These are phyloP conservation scores for Pseudochromis fuscus DNA, from an alignment of 2,797 vertebrate genomes.

Conservation along the genomic window DNA sequence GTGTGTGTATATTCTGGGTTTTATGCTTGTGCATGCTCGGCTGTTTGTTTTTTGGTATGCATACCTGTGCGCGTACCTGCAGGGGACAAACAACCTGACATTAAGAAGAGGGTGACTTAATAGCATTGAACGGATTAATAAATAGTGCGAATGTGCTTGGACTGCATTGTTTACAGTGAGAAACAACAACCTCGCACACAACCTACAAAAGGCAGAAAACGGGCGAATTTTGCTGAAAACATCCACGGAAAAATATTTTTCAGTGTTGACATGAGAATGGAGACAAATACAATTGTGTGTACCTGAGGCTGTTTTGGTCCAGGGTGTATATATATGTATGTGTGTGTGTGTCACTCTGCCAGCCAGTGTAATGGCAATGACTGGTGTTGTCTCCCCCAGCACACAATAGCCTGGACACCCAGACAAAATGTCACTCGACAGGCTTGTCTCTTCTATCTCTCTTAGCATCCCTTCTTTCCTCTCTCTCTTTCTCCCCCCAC, in stretches of 20 bases:
- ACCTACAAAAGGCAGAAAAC: conserved; percentile 13
- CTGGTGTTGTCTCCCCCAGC: conserved; percentile 67
- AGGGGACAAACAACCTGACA: conserved; percentile 46
- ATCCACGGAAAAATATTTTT: conserved; percentile 35
- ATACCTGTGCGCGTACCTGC: conserved; percentile 21
- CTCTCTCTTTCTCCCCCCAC: conserved; percentile 5
- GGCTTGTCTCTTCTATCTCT: conserved; percentile 51
- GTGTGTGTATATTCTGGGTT: conserved; percentile 24
- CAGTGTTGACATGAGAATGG: conserved; percentile 29
- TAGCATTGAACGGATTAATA: conserved; percentile 24
- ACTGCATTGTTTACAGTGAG: conserved; percentile 18
- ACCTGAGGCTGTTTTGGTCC: conserved; percentile 43
- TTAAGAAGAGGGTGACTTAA: conserved; percentile 18
- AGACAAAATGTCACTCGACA: conserved; percentile 73
- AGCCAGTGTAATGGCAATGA: conserved; percentile 52
- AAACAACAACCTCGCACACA: not conserved
- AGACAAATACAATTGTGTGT: conserved; percentile 36
- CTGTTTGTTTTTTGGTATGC: conserved; percentile 27
- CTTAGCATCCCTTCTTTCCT: conserved; percentile 14
- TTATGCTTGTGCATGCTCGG: conserved; percentile 26
- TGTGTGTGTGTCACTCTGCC: conserved; percentile 38
- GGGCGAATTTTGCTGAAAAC: conserved; percentile 28
- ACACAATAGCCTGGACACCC: conserved; percentile 56
- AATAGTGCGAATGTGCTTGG: conserved; percentile 1
- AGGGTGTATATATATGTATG: conserved; percentile 28